Percentiles rank a stretch among this genome's conserved stretches.
phyloP scores from a whole-genome alignment of 2,888 invertebrate genomes.

The Amblyjoppa fuscipennis region DNA sequence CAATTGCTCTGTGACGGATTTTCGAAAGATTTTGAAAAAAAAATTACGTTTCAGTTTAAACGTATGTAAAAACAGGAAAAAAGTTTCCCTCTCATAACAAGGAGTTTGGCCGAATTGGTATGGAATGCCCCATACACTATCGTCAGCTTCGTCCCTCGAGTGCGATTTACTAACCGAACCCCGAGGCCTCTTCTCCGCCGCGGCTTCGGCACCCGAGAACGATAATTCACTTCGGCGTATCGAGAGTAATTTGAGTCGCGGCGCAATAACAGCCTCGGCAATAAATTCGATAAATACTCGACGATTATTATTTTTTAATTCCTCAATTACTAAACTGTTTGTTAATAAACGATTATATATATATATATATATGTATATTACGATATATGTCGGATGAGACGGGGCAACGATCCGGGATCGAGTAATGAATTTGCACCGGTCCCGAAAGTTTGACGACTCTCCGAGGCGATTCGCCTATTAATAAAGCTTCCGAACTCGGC shows the following conservation, averaged over 20 bases:
- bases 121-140: conserved; percentile 40
- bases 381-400: neutral
- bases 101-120: no score
- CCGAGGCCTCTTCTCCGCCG: conserved; percentile 25
- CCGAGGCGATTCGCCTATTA: conserved; percentile 44
- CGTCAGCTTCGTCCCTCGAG: conserved; percentile 60
- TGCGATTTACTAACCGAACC: conserved; percentile 44
- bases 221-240: conserved; percentile 43
- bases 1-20: no score
- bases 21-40: no score
- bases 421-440: conserved; percentile 26
- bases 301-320: neutral
- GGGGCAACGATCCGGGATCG: conserved; percentile 42
- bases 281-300: conserved; percentile 11
- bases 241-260: neutral
- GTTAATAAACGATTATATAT: no score
- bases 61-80: no score
- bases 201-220: conserved; percentile 36
- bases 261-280: neutral
- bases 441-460: conserved; percentile 50
- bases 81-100: no score
- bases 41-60: no score
- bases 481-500: conserved; percentile 41
- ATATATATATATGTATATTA: no score
- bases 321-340: no score